Evolutionary conservation across 2,797 vertebrate genomes (phyloP).

Genomic region (Onychomys arenicola): DNA sequence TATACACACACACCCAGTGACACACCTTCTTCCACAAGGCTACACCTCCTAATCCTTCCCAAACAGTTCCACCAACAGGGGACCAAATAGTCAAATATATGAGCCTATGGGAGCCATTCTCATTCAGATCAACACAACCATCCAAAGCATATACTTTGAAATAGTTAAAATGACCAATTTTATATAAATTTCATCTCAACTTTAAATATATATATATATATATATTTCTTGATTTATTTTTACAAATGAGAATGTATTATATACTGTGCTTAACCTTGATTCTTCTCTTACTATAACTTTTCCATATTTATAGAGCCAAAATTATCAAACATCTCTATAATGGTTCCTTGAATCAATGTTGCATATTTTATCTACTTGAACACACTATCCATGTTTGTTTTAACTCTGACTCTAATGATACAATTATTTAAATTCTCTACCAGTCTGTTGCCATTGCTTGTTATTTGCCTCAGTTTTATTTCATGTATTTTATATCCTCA

Average conservation of each 20-base stretch:
- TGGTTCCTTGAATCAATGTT: neutral
- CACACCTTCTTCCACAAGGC: neutral
- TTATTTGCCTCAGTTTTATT: conserved; percentile 35
- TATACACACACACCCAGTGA: neutral
- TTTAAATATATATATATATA: conserved; percentile 25
- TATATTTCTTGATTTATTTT: neutral
- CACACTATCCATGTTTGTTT: conserved; percentile 8
- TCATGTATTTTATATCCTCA: neutral
- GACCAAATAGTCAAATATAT: neutral
- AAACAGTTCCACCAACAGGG: neutral
- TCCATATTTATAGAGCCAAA: conserved; percentile 40
- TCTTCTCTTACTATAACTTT: conserved; percentile 18
- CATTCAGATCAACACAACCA: neutral
- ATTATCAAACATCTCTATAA: conserved; percentile 40
- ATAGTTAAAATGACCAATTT: neutral
- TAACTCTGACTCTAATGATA: conserved; percentile 8
- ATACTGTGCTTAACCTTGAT: conserved; percentile 9
- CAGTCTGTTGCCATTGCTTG: neutral
- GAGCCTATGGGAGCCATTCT: neutral
- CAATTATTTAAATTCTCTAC: conserved; percentile 22
- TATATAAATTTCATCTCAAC: neutral
- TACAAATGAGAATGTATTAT: neutral
- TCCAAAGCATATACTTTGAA: conserved; percentile 3
- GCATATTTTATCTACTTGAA: conserved; percentile 13
- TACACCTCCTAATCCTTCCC: neutral